Evolutionary conservation across 2,888 invertebrate species (phyloP).

Genomic region (Cancer borealis): DNA sequence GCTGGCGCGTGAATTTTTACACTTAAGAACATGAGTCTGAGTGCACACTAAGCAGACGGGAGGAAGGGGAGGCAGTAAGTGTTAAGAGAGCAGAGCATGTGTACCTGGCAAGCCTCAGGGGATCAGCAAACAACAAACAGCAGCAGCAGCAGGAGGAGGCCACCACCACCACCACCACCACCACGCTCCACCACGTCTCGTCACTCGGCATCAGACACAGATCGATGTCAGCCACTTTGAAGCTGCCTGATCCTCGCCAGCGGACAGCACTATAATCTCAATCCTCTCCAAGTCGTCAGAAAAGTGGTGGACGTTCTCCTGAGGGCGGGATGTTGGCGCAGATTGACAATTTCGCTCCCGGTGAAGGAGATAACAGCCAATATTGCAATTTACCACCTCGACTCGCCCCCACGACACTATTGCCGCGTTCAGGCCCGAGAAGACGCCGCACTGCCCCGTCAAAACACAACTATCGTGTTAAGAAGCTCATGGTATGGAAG

Average conservation of each 20-base stretch:
- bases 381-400: constrained; percentile 67
- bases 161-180: no score
- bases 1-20: background rate
- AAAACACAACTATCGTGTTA: background rate
- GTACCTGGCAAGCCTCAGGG: background rate
- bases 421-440: background rate
- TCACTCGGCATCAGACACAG: background rate
- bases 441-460: background rate
- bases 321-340: constrained; percentile 41
- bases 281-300: constrained; percentile 43
- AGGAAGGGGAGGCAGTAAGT: background rate
- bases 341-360: constrained; percentile 64
- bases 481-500: background rate
- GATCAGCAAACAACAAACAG: background rate
- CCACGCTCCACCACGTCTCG: background rate
- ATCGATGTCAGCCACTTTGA: constrained; percentile 38
- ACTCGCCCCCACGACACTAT: constrained; percentile 43
- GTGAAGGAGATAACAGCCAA: constrained; percentile 70
- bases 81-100: background rate
- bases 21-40: background rate
- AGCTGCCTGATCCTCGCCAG: constrained; percentile 36
- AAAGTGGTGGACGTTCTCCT: constrained; percentile 36
- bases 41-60: background rate
- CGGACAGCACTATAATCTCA: constrained; percentile 25
- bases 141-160: no score